Conservation (phyloP, 2,797 vertebrate species). For the Tauraco hartlaubi region DNA sequence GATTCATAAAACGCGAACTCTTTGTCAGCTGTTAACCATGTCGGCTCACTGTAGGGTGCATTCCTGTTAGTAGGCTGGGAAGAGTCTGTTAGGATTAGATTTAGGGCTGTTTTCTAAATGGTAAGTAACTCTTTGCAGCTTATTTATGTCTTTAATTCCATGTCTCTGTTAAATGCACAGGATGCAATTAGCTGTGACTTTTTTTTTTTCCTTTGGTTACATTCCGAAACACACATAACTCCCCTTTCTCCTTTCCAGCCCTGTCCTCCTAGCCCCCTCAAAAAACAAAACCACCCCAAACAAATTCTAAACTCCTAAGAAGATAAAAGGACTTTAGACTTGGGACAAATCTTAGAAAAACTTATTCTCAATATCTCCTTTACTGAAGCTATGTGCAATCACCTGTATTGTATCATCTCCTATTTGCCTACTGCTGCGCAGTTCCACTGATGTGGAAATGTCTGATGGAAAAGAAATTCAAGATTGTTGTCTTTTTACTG, state of each 20-base stretch:
- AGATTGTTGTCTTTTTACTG: conserved; percentile 55
- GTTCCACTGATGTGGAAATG: conserved; percentile 21
- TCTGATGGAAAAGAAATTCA: conserved; percentile 47
- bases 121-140: neutral
- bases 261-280: neutral
- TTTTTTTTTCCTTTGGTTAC: neutral
- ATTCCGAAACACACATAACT: neutral
- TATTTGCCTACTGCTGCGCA: conserved; percentile 31
- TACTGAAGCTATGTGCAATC: neutral
- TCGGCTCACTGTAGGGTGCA: neutral
- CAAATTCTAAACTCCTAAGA: neutral
- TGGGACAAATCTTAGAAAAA: neutral
- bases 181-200: neutral
- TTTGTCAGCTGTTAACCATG: neutral
- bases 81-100: neutral
- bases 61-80: neutral
- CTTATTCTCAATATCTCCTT: neutral
- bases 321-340: neutral
- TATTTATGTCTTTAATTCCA: neutral
- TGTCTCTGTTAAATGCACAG: neutral
- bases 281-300: neutral
- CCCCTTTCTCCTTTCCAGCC: neutral
- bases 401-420: neutral
- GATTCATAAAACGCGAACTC: neutral
- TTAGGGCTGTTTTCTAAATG: neutral